Base-by-base conservation (phyloP, 2,888 invertebrate genomes). In the Smittia sp. region DNA sequence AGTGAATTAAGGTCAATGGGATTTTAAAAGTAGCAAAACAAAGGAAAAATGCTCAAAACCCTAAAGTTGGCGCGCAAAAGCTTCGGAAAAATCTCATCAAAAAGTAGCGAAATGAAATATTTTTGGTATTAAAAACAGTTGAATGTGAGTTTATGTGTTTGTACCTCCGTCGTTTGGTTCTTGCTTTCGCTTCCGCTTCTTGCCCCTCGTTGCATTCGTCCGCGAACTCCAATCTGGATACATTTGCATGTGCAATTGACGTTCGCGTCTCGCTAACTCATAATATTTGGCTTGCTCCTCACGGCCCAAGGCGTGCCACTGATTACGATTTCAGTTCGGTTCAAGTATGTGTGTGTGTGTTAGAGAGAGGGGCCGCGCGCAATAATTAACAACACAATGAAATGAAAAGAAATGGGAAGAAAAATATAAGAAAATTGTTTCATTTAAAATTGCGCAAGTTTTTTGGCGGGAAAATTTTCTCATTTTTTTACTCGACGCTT, bases 281-380 rank as follows among this genome's bases (percentile, higher is more conserved):
- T 98, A 98, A 91, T 98, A 98, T 88, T 97, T 97, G 86, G 96
- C 94, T 88, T 98, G 98, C 88, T 98, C 97, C 86, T 96, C 95
- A 86, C 96, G 92, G 85, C 96, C 94, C 88, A 99, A 90, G 85
- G 96, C 96, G 89, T 99, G 99, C 99, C 99, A 99, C 96, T 98
- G 85, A 84, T 84, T 83, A 83, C 83, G 81, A 32, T 32, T 82
- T 41, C 20, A 15, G 27, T 58, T 76, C 77, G 76, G 76, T 46
- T 46, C 52, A 66, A 63, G 65, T 70, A 68, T 22, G 22, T 24
- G 18, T 70, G 74, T 76, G 76, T 77, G 78, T 58, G n/a, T 58
- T 9, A 4, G 9, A n/a, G 9, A 20, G 9, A 18, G 58, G 58
- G 15, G 15, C 46, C 46, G 46, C 11, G 46, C 46, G 46, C 46